Percentiles rank a stretch among this genome's conserved stretches.
Conservation (phyloP, 2,888 invertebrate genomes). For the Exocentrus adspersus region DNA sequence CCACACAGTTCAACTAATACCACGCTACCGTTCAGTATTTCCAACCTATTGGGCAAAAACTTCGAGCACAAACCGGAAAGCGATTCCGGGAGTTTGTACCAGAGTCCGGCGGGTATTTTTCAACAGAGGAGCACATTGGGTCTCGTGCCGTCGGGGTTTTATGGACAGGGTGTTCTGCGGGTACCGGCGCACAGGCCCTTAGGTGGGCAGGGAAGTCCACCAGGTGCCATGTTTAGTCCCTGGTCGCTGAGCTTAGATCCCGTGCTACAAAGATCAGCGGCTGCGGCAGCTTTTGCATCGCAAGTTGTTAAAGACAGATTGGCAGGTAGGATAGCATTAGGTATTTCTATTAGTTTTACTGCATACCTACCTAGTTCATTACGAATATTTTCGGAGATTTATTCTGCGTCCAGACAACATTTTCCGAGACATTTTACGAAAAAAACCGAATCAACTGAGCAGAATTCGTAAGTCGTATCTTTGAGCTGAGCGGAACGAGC, state of each 20-base stretch:
- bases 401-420: too few relatives aligned
- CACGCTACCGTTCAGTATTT: conserved; percentile 82
- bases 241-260: conserved; percentile 69
- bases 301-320: conserved; percentile 86
- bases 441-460: too few relatives aligned
- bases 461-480: too few relatives aligned
- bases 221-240: conserved; percentile 59
- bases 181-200: conserved; percentile 83
- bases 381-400: too few relatives aligned
- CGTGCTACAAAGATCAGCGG: conserved; percentile 73
- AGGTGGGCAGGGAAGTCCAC: conserved; percentile 65
- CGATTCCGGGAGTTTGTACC: conserved; percentile 50
- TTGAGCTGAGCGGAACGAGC: too few relatives aligned
- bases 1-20: conserved; percentile 65
- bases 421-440: too few relatives aligned
- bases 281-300: conserved; percentile 79
- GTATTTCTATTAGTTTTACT: too few relatives aligned
- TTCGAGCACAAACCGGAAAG: conserved; percentile 70
- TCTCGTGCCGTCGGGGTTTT: conserved; percentile 63
- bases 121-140: conserved; percentile 56
- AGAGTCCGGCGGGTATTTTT: conserved; percentile 54
- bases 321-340: conserved; percentile 85
- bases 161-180: conserved; percentile 77
- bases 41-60: conserved; percentile 80
- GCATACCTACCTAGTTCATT: too few relatives aligned